A percentile compares a stretch with the other conserved stretches of the same genome.
Evolutionary conservation across 2,888 invertebrate genomes (phyloP).

Genomic region (Drosophila rubida): DNA sequence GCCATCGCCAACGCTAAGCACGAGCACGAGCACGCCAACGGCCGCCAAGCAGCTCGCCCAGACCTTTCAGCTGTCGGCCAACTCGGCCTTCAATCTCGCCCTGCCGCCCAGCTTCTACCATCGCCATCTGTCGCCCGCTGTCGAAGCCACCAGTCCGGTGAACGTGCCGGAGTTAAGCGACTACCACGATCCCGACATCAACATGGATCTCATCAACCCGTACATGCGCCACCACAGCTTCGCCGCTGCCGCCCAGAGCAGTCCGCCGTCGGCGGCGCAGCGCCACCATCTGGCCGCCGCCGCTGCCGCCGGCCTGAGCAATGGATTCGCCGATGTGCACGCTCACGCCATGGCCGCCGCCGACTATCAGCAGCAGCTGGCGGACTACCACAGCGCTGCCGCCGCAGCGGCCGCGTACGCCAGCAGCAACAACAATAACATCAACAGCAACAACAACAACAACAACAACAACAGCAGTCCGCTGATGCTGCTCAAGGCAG

Average conservation of each 20-base stretch:
- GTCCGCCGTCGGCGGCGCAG: constrained; percentile 76
- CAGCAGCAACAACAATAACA: constrained; percentile 58
- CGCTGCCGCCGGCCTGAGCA: constrained; percentile 64
- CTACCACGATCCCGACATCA: constrained; percentile 36
- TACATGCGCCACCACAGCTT: constrained; percentile 83
- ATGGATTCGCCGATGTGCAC: constrained; percentile 73
- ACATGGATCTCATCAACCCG: constrained; percentile 84
- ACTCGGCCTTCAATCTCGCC: constrained; percentile 84
- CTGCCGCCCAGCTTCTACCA: constrained; percentile 74
- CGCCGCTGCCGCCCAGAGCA: constrained; percentile 72
- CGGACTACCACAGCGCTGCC: constrained; percentile 82
- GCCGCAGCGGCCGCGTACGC: constrained; percentile 82
- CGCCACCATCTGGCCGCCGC: constrained; percentile 75
- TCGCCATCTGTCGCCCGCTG: constrained; percentile 51
- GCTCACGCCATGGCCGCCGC: constrained; percentile 79
- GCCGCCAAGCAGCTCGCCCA: constrained; percentile 69
- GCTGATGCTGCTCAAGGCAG: constrained; percentile 78
- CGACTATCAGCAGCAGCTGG: constrained; percentile 81
- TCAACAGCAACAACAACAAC: constrained; percentile 64
- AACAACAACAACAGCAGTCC: constrained; percentile 75
- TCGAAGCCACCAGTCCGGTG: constrained; percentile 33
- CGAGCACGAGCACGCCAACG: constrained; percentile 29
- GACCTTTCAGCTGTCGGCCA: constrained; percentile 81
- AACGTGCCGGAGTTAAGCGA: constrained; percentile 24
- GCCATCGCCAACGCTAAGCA: constrained; percentile 37